Evolutionary conservation across 2,888 invertebrate species (phyloP).

Genomic region (Andrena trimmerana): DNA sequence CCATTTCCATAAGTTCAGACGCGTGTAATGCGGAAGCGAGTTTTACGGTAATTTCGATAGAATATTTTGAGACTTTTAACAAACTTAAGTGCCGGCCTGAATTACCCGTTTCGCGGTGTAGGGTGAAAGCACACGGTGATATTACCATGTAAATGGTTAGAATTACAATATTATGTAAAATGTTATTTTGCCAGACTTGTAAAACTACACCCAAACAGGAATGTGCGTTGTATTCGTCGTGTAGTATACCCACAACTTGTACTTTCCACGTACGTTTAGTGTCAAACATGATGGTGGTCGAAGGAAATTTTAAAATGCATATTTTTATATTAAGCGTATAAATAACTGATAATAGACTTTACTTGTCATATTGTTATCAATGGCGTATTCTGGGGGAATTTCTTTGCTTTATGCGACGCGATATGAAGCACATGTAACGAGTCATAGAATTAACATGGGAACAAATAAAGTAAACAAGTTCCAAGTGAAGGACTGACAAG

Average conservation of each 20-base stretch:
- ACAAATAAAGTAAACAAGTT: too few species aligned
- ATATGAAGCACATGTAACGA: too few species aligned
- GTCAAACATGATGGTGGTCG: not conserved
- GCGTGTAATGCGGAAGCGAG: constrained; percentile 35
- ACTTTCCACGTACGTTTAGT: not conserved
- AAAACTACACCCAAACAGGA: constrained; percentile 9
- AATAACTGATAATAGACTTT: too few species aligned
- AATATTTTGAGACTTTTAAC: constrained; percentile 38
- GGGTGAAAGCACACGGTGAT: constrained; percentile 15
- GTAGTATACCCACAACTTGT: not conserved
- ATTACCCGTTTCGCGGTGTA: constrained; percentile 9
- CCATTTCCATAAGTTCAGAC: constrained; percentile 7
- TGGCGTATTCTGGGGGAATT: too few species aligned
- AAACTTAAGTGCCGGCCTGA: constrained; percentile 21
- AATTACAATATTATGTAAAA: constrained; percentile 46
- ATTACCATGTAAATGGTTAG: constrained; percentile 39
- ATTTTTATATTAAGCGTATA: too few species aligned
- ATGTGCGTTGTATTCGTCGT: constrained; percentile 5
- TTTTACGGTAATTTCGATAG: constrained; percentile 39
- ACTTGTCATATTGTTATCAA: too few species aligned
- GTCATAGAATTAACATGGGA: too few species aligned
- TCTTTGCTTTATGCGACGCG: too few species aligned
- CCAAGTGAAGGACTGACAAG: too few species aligned
- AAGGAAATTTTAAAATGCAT: not conserved
- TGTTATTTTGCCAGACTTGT: constrained; percentile 15